Base-by-base conservation (phyloP, 2,888 invertebrate species). In the Stegana nigrithorax region DNA sequence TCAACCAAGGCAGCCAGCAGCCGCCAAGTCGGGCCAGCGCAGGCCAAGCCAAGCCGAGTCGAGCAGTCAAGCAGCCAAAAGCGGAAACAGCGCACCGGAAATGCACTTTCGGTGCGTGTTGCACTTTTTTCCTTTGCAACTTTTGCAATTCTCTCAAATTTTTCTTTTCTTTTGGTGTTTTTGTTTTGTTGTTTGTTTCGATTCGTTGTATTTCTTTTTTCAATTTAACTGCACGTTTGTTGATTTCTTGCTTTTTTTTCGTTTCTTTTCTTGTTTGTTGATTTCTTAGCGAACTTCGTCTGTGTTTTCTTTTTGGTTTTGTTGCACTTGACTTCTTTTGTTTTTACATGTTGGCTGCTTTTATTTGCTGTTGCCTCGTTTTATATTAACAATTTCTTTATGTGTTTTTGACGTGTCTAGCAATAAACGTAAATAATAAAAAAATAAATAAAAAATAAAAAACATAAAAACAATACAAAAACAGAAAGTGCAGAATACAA, bases 101-200 rank as follows among this genome's bases (percentile, higher is more conserved):
- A 59, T 59, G 59, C 59, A 59, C 17, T 59, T 59, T 59, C 25
- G 36, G 12, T 39, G 42, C 57, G 57, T 57, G 42, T 8, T 25
- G 59, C 36, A n/a, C n/a, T n/a, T n/a, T n/a, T n/a, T n/a, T n/a
- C n/a, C n/a, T n/a, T n/a, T n/a, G n/a, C n/a, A n/a, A n/a, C 14
- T 53, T 17, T 27, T 5, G 19, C 6, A 27, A 56, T 39, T 14
- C 44, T 47, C 47, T 10, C 21, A 12, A 14, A 19, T 44, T 44
- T n/a, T 44, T 42, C 1, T 1, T 45, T 44, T 25, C 25, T 42
- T 1, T 12, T 17, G 26, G 44, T 42, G 7, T 26, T 42, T 42
- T 1, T 25, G 14, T 57, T 26, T 29, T 26, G 19, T 19, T 14
- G 7, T 25, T 42, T 26, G 6, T 23, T 27, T 1, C 8, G 39